These are phyloP conservation scores for Dendronephthya gigantea DNA, from an alignment of 64 coral and sea anemone genomes.

Conservation along the genomic window DNA sequence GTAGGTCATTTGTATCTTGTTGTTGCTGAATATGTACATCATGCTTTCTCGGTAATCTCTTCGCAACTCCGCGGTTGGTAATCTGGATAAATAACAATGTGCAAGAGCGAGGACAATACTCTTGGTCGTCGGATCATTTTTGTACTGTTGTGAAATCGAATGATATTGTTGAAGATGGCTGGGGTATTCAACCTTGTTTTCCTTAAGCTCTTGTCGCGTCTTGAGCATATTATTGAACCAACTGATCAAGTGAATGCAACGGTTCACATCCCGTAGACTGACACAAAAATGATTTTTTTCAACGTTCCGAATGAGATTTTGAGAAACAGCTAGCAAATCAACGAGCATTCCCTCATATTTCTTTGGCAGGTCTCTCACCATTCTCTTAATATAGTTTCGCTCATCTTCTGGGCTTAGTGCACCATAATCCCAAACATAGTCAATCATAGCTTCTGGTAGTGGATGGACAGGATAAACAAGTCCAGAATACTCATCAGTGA, in stretches of 20 bases:
- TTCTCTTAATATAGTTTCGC: conserved; percentile 64
- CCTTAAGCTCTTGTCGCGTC: neutral
- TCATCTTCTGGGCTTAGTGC: conserved; percentile 52
- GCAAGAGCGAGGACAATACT: conserved; percentile 58
- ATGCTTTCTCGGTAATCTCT: conserved; percentile 28
- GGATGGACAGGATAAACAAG: conserved; percentile 86
- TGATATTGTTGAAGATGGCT: neutral
- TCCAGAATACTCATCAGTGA: conserved; percentile 61
- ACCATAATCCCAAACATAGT: conserved; percentile 96
- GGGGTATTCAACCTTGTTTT: neutral
- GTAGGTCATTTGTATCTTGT: neutral
- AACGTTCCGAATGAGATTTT: conserved; percentile 43
- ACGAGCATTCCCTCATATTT: conserved; percentile 29
- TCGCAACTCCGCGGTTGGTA: conserved; percentile 35
- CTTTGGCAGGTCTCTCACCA: conserved; percentile 52
- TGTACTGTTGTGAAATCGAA: neutral
- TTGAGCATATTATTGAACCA: conserved; percentile 47
- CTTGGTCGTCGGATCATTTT: neutral
- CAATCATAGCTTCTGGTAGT: conserved; percentile 87
- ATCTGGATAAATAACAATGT: conserved; percentile 64
- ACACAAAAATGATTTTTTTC: conserved; percentile 73
- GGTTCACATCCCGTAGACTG: conserved; percentile 67
- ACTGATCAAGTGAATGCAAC: conserved; percentile 52
- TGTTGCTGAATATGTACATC: neutral
- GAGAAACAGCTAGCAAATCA: conserved; percentile 46